phyloP scores from a whole-genome alignment of 2,888 invertebrate species.

The Rhimphoctona megacephalus region DNA sequence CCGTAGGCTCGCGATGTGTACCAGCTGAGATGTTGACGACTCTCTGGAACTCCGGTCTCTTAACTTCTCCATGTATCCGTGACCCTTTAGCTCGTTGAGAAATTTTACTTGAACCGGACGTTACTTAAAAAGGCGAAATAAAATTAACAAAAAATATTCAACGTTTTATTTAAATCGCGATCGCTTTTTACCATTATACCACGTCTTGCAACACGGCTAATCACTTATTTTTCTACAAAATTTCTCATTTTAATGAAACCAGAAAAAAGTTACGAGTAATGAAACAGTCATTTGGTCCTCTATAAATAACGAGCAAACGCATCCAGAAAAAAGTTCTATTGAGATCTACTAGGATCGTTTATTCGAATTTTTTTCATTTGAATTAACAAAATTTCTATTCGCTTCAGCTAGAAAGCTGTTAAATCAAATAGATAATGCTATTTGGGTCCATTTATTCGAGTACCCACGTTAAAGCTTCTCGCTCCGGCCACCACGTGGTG shows the following conservation, averaged over 20 bases:
- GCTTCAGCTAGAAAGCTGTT: no score
- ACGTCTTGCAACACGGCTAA: background rate
- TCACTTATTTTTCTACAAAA: background rate
- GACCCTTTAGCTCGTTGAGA: constrained; percentile 55
- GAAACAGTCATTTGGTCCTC: background rate
- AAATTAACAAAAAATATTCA: background rate
- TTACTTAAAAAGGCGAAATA: background rate
- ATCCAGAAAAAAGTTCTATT: no score
- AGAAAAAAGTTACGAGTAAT: background rate
- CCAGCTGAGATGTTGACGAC: constrained; percentile 48
- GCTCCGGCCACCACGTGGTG: no score
- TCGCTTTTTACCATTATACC: background rate
- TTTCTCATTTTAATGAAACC: background rate
- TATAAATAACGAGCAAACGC: background rate
- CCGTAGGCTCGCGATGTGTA: constrained; percentile 21
- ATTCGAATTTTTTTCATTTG: no score
- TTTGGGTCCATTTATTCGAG: no score
- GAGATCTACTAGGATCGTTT: no score
- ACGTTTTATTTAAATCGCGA: background rate
- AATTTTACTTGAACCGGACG: constrained; percentile 3
- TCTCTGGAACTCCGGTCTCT: constrained; percentile 67
- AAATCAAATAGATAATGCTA: no score
- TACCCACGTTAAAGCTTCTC: no score
- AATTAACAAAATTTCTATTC: no score
- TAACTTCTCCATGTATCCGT: constrained; percentile 64